Evolutionary conservation across 2,797 vertebrate species (phyloP).

Genomic region (Cephalopachus bancanus): DNA sequence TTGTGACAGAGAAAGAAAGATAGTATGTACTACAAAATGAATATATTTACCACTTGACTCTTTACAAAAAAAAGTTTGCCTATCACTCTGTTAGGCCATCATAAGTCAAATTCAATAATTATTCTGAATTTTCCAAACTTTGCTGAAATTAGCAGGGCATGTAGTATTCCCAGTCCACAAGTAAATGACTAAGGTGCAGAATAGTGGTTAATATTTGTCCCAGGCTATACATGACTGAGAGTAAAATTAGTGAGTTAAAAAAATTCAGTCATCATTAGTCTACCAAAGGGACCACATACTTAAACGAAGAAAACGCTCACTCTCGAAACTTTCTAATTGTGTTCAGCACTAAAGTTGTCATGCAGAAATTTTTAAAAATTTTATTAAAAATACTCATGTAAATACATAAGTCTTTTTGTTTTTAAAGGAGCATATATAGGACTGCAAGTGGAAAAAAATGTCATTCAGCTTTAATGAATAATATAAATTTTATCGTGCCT

Average conservation of each 20-base stretch:
- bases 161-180: not conserved
- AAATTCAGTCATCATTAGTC: not conserved
- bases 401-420: not conserved
- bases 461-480: not conserved
- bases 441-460: not conserved
- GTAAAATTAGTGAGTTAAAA: not conserved
- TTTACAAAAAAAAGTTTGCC: not conserved
- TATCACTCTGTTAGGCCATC: too few species aligned
- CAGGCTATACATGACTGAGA: not conserved
- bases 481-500: not conserved
- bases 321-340: not conserved
- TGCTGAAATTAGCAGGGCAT: not conserved
- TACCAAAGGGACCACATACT: not conserved
- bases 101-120: not conserved
- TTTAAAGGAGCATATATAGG: not conserved
- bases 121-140: not conserved
- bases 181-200: not conserved
- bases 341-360: not conserved
- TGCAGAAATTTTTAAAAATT: not conserved
- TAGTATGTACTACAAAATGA: not conserved
- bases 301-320: not conserved
- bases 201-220: not conserved
- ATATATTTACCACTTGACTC: not conserved
- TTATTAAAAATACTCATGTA: not conserved
- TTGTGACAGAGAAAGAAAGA: not conserved